phyloP scores from a whole-genome alignment of 2,888 invertebrate species.

The Girardia tigrina region DNA sequence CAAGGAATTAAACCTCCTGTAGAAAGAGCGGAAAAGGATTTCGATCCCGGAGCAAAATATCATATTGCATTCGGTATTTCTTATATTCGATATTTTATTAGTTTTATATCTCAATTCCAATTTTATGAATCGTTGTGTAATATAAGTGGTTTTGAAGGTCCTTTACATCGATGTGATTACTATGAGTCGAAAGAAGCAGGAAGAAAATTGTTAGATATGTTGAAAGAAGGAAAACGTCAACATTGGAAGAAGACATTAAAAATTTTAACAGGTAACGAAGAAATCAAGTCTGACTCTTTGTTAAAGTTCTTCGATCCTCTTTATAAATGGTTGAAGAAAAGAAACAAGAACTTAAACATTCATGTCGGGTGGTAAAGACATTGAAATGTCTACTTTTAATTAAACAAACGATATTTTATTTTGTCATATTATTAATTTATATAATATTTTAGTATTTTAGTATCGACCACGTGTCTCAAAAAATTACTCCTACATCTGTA shows the following conservation, averaged over 20 bases:
- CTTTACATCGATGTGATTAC: slow-evolving; percentile 40
- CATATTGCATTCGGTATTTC: slow-evolving; percentile 41
- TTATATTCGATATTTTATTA: slow-evolving; percentile 42
- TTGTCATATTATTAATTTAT: too few relatives aligned
- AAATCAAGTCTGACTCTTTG: slow-evolving; percentile 64
- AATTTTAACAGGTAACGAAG: slow-evolving; percentile 60
- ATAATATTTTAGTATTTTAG: too few relatives aligned
- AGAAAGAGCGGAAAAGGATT: slow-evolving; percentile 40
- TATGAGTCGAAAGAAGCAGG: slow-evolving; percentile 37
- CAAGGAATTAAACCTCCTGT: slow-evolving; percentile 48
- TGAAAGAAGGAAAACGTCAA: slow-evolving; percentile 52
- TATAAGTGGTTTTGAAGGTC: slow-evolving; percentile 38
- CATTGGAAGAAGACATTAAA: slow-evolving; percentile 62
- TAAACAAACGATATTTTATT: too few relatives aligned
- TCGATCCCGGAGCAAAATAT: slow-evolving; percentile 48
- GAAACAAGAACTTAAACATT: slow-evolving; percentile 38
- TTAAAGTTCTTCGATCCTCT: slow-evolving; percentile 70
- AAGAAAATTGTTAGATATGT: slow-evolving; percentile 40
- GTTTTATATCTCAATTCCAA: slow-evolving; percentile 41
- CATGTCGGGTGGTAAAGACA: slow-evolving; percentile 39
- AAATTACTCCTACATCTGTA: too few relatives aligned
- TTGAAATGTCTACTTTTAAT: too few relatives aligned
- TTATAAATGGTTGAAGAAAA: slow-evolving; percentile 61
- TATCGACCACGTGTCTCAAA: too few relatives aligned
- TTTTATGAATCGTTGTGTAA: slow-evolving; percentile 40